phyloP scores from a whole-genome alignment of 2,797 vertebrate species.

The Poeciliopsis turneri region DNA sequence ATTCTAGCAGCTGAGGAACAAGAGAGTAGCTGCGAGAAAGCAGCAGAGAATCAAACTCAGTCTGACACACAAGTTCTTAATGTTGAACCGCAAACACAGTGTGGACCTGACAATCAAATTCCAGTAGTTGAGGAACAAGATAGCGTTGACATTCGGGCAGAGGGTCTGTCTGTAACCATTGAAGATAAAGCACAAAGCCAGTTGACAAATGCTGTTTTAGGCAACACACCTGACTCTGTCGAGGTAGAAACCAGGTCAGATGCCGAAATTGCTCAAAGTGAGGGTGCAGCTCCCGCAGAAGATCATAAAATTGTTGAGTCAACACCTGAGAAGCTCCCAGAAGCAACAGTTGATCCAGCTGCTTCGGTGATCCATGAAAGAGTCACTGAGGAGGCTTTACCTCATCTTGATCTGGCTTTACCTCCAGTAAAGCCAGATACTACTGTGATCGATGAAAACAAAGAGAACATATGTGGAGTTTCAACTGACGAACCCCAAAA shows the following conservation, averaged over 20 bases:
- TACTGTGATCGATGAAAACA: conserved; percentile 13
- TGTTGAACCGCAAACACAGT: conserved; percentile 30
- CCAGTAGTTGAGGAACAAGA: conserved; percentile 43
- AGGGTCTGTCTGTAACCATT: conserved; percentile 27
- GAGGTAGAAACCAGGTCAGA: conserved; percentile 45
- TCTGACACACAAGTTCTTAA: conserved; percentile 14
- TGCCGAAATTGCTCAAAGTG: conserved; percentile 35
- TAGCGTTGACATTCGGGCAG: conserved; percentile 41
- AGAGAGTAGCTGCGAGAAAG: conserved; percentile 46
- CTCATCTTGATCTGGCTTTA: neutral
- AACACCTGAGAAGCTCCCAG: conserved; percentile 35
- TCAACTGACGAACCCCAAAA: conserved; percentile 21
- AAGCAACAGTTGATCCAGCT: conserved; percentile 36
- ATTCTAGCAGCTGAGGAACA: conserved; percentile 40
- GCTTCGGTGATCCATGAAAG: conserved; percentile 25
- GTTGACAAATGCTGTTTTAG: conserved; percentile 45
- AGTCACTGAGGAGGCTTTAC: conserved; percentile 41
- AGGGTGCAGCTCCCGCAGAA: conserved; percentile 32
- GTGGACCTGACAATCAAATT: conserved; percentile 35
- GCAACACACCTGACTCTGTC: conserved; percentile 33
- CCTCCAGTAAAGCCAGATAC: conserved; percentile 25
- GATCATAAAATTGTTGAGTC: conserved; percentile 46
- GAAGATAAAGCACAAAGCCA: conserved; percentile 48
- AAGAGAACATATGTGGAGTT: conserved; percentile 19
- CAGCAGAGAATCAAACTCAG: conserved; percentile 24